Conservation (phyloP, 2,113 vertebrate genomes). For the Oxyruncus cristatus region DNA sequence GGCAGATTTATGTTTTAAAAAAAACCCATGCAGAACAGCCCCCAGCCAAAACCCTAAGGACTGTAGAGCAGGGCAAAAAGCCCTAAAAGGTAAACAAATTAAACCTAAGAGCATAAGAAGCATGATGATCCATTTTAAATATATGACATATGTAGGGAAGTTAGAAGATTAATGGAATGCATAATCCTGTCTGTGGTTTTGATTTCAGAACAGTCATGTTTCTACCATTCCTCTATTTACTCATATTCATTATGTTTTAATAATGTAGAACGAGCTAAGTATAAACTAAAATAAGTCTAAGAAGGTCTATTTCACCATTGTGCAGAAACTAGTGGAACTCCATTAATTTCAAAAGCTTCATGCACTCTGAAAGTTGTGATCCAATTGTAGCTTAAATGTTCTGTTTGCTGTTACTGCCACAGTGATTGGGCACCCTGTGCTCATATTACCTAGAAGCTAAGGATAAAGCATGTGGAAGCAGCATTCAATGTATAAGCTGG, state of each 20-base stretch:
- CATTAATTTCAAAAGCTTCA: not conserved
- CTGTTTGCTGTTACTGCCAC: not conserved
- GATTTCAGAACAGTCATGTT: not conserved
- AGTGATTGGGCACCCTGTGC: not conserved
- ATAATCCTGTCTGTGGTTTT: not conserved
- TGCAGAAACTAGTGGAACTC: not conserved
- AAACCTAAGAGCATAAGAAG: not conserved
- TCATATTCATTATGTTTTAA: not conserved
- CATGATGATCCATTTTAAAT: not conserved
- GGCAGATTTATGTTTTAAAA: not conserved
- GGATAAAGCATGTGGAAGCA: not conserved
- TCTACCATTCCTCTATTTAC: not conserved
- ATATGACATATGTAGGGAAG: not conserved
- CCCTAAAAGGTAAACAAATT: not conserved
- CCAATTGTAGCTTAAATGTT: not conserved
- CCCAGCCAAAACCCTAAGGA: not conserved
- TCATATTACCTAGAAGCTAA: not conserved
- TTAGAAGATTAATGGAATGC: not conserved
- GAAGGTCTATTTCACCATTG: not conserved
- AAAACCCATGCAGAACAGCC: not conserved
- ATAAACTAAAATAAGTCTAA: not conserved
- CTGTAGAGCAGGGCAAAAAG: not conserved
- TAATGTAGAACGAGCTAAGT: not conserved
- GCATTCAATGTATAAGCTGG: not conserved
- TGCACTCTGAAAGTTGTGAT: not conserved